These are phyloP conservation scores for Phrixothrix hirtus DNA, from an alignment of 2,888 invertebrate genomes.

Conservation along the genomic window DNA sequence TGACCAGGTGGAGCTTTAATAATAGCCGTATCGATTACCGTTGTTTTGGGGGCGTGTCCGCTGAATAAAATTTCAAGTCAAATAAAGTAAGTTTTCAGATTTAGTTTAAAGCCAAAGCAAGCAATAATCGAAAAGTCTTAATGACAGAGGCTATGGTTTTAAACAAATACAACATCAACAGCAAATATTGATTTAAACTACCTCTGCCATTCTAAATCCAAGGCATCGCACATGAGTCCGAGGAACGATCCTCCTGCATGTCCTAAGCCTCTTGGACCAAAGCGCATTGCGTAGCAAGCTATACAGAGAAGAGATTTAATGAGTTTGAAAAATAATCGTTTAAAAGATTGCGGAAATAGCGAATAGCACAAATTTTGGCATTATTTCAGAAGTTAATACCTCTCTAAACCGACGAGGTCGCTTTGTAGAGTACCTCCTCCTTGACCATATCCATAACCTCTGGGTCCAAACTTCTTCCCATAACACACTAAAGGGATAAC, in stretches of 20 bases:
- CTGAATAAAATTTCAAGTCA: conserved; percentile 54
- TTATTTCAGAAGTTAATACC: conserved; percentile 51
- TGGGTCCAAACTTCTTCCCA: conserved; percentile 95
- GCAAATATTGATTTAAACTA: conserved; percentile 48
- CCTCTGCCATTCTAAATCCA: conserved; percentile 77
- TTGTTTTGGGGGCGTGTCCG: conserved; percentile 76
- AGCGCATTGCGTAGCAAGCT: conserved; percentile 96
- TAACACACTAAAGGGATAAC: conserved; percentile 77
- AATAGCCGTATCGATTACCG: conserved; percentile 76
- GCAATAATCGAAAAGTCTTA: conserved; percentile 14
- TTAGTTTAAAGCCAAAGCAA: conserved; percentile 33
- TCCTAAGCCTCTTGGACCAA: conserved; percentile 92
- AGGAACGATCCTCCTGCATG: conserved; percentile 86
- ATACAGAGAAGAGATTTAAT: conserved; percentile 38
- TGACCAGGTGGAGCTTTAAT: conserved; percentile 83
- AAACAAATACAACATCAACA: conserved; percentile 3
- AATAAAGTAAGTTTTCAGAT: no score
- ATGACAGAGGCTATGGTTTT: conserved; percentile 31
- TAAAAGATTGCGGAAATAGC: conserved; percentile 7
- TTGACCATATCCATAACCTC: conserved; percentile 96
- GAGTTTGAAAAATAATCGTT: conserved; percentile 5
- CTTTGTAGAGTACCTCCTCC: conserved; percentile 93
- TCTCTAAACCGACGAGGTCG: conserved; percentile 83
- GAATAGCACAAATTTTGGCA: conserved; percentile 4
- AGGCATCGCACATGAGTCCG: conserved; percentile 84